These are phyloP conservation scores for Schizaphis graminum DNA, from an alignment of 2,888 invertebrate species.

Conservation along the genomic window DNA sequence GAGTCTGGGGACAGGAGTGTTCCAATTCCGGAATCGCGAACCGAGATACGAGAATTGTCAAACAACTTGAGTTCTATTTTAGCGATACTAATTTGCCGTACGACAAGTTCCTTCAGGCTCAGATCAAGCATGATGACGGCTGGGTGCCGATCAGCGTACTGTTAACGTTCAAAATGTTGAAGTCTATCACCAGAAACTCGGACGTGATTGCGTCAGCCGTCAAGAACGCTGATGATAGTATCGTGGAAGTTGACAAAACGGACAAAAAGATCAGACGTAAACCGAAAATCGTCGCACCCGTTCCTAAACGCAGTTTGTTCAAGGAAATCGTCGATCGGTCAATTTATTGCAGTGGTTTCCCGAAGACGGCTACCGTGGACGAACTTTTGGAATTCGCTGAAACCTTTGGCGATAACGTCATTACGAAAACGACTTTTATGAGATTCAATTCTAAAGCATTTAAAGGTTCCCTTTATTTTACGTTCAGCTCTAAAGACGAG, in stretches of 20 bases:
- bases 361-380: neutral
- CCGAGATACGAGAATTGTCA: neutral
- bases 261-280: neutral
- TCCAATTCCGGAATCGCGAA: neutral
- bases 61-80: neutral
- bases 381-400: neutral
- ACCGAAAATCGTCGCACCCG: neutral
- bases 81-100: neutral
- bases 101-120: neutral
- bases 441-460: neutral
- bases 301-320: neutral
- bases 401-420: neutral
- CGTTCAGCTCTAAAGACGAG: neutral
- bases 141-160: neutral
- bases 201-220: neutral
- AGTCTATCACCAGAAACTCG: neutral
- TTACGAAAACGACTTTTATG: neutral
- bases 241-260: neutral
- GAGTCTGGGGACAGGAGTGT: neutral
- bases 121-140: neutral
- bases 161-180: neutral
- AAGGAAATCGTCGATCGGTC: neutral
- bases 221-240: neutral
- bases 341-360: neutral
- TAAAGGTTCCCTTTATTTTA: neutral